Base-by-base conservation (phyloP, 1,140 invertebrate genomes). In the Brachionus paranguensis region DNA sequence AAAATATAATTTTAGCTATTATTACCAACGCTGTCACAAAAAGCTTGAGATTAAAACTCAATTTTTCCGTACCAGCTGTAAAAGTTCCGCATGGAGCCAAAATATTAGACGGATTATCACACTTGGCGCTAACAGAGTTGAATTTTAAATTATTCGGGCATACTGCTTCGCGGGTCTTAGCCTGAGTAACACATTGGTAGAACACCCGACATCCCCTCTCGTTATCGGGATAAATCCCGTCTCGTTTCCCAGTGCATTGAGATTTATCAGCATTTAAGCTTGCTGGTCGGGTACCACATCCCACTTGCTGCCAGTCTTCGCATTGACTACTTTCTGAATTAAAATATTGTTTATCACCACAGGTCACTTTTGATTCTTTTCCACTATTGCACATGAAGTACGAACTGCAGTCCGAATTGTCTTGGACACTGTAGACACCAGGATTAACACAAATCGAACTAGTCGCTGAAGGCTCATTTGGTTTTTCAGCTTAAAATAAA, bases 161-260 rank as follows among this genome's bases (percentile, higher is more conserved):
- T 12, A 29, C 64, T 29, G 83, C 83, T 78, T 84, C 83, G 14
- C 83, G 65, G 17, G 53, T 78, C 64, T 84, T 84, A 5, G n/a
- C 10, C 41, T 76, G 68, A 8, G 37, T 64, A 12, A 72, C 47
- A 78, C 83, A 84, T 74, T 84, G 68, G n/a, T 45, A 84, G 47
- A 74, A 84, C 8, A 74, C 24, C 20, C 45, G 41, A 45, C 83
- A 84, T 20, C 12, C 47, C 24, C 68, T 45, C 7, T 72, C 83
- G 5, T 33, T 76, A 47, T 84, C 83, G 3, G 83, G 45, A 76
- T 84, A 65, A 41, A 84, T 84, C 43, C 83, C 83, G 41, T 84
- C 70, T 43, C 47, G 17, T 60, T 84, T 84, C 5, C 29, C 37
- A 11, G 45, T 50, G 53, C 81, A 83, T 47, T 47, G 60, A 37